These are phyloP conservation scores for Ptilodon capucinus DNA, from an alignment of 2,888 invertebrate species.

Conservation along the genomic window DNA sequence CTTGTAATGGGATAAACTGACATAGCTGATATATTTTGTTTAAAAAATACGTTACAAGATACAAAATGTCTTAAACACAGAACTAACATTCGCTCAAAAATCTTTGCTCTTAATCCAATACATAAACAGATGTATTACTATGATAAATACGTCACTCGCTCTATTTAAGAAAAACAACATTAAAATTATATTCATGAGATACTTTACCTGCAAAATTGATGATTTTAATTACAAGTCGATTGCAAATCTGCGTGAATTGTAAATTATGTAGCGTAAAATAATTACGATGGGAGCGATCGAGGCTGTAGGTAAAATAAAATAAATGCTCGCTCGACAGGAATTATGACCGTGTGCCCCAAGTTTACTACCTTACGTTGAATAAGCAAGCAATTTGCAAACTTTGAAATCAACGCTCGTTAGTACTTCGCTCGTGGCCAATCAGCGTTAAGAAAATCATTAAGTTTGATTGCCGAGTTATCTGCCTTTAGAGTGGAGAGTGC, in stretches of 20 bases:
- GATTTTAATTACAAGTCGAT: constrained; percentile 23
- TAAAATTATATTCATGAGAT: constrained; percentile 14
- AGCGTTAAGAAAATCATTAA: constrained; percentile 49
- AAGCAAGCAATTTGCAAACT: constrained; percentile 51
- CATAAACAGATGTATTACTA: no score
- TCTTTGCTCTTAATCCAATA: no score
- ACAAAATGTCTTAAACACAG: no score
- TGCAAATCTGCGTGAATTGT: constrained; percentile 23
- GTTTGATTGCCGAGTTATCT: constrained; percentile 42
- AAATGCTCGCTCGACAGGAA: constrained; percentile 19
- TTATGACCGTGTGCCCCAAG: constrained; percentile 32
- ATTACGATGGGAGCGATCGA: constrained; percentile 27
- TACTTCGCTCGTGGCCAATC: constrained; percentile 49
- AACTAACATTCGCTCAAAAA: no score
- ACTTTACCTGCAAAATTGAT: constrained; percentile 18
- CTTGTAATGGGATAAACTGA: no score
- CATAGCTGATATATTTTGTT: no score
- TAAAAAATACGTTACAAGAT: no score
- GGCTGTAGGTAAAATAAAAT: constrained; percentile 10
- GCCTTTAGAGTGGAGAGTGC: constrained; percentile 17
- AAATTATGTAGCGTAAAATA: constrained; percentile 31
- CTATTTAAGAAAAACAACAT: no score
- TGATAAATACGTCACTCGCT: no score
- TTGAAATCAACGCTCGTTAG: constrained; percentile 51
- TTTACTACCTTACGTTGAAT: constrained; percentile 42